Base-by-base conservation (phyloP, 2,888 invertebrate genomes). In the Dermolepida albohirtum region DNA sequence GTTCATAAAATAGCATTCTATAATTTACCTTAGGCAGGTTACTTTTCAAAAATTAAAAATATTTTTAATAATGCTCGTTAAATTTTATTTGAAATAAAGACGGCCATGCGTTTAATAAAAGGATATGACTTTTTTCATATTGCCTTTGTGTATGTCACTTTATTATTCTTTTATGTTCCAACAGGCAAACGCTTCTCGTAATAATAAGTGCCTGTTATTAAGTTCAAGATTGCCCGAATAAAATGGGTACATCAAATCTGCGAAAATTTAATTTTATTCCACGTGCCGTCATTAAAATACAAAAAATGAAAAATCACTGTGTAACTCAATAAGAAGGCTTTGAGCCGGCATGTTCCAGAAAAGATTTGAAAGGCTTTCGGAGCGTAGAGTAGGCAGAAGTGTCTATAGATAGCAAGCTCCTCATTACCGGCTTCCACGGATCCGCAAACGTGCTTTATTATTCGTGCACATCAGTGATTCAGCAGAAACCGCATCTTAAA, bases 391-490 rank as follows among this genome's bases (percentile, higher is more conserved):
- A 47, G 52, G 69, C 70, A 71, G 74, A 75, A 76, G 76, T 77
- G 74, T 77, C 76, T 77, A 77, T 77, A 77, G 76, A 78, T 77
- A 78, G 77, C 74, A 72, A 71, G 72, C 73, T 74, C 73, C 76
- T 77, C 77, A 77, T 77, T 77, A 77, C 76, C 74, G 76, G 75
- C 73, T 75, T 73, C 74, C 74, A 72, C 72, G 70, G 74, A 75
- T 70, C 71, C 69, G 72, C 73, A 74, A 76, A 75, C 78, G 77
- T 78, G 77, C 78, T 76, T 78, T 78, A 78, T 78, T 78, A 78
- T 78, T 77, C 76, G 72, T 65, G 74, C 76, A 76, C 77, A 78
- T 78, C 78, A 78, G 78, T 77, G 78, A 78, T 77, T 78, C 78
- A 78, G 78, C 78, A 77, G 76, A 77, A 78, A 76, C 75, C 75